Evolutionary conservation across 2,797 vertebrate genomes (phyloP).

Genomic region (Perodicticus potto): DNA sequence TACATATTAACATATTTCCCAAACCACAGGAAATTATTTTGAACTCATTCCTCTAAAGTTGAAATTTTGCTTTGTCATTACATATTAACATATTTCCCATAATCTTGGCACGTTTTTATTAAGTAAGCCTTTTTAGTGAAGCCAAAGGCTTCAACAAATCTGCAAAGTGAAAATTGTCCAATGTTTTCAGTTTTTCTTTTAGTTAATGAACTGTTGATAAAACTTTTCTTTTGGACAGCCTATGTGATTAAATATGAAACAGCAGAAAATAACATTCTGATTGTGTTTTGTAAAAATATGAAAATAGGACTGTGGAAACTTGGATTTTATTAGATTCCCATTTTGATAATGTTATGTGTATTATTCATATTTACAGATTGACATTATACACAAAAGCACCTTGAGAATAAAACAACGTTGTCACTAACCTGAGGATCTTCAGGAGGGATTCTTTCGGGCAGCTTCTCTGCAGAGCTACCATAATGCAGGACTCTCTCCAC

Average conservation of each 20-base stretch:
- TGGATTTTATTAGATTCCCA: constrained; percentile 5
- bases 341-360: not conserved
- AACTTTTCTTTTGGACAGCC: not conserved
- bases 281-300: not conserved
- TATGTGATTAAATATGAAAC: not conserved
- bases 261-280: not conserved
- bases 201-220: constrained; percentile 26
- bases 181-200: not conserved
- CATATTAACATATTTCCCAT: not conserved
- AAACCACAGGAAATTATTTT: constrained; percentile 43
- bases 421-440: not conserved
- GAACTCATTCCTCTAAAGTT: constrained; percentile 9
- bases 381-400: not conserved
- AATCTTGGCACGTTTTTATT: constrained; percentile 17
- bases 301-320: not conserved
- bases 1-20: not conserved
- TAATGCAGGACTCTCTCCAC: constrained; percentile 4
- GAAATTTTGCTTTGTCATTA: constrained; percentile 25
- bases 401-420: constrained; percentile 11
- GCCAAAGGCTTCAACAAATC: not conserved
- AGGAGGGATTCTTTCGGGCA: constrained; percentile 22
- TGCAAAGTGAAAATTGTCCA: constrained; percentile 2
- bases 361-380: not conserved
- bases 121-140: constrained; percentile 33
- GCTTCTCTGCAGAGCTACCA: not conserved